These are phyloP conservation scores for Salvator merianae DNA, from an alignment of 2,113 vertebrate species.

Conservation along the genomic window DNA sequence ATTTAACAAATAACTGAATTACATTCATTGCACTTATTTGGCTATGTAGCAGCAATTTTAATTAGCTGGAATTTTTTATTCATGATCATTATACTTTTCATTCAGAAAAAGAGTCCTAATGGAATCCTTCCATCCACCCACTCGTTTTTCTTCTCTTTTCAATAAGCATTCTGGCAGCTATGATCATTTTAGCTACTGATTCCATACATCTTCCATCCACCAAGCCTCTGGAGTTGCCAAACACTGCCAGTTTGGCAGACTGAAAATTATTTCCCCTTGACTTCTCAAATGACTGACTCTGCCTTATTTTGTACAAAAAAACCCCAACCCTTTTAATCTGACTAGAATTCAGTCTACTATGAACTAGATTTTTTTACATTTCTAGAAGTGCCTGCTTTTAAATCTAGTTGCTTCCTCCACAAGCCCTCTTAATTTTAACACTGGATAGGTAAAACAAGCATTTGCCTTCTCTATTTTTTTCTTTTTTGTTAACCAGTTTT, in stretches of 20 bases:
- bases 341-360: not conserved
- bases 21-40: not conserved
- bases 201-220: not conserved
- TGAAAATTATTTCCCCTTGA: not conserved
- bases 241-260: not conserved
- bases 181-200: not conserved
- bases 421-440: not conserved
- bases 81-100: not conserved
- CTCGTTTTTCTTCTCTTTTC: not conserved
- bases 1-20: not conserved
- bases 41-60: not conserved
- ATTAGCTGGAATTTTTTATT: not conserved
- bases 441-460: not conserved
- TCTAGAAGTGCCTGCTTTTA: not conserved
- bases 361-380: not conserved
- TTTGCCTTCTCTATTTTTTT: not conserved
- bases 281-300: not conserved
- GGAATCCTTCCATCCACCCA: not conserved
- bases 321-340: not conserved
- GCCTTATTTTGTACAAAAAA: too few relatives aligned
- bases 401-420: not conserved
- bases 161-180: not conserved
- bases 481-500: too few relatives aligned
- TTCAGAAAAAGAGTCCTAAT: not conserved
- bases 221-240: not conserved